Evolutionary conservation across 2,113 vertebrate genomes (phyloP), one percentile per base, ranked within the genome.

Genomic region (Centropristis striata): DNA sequence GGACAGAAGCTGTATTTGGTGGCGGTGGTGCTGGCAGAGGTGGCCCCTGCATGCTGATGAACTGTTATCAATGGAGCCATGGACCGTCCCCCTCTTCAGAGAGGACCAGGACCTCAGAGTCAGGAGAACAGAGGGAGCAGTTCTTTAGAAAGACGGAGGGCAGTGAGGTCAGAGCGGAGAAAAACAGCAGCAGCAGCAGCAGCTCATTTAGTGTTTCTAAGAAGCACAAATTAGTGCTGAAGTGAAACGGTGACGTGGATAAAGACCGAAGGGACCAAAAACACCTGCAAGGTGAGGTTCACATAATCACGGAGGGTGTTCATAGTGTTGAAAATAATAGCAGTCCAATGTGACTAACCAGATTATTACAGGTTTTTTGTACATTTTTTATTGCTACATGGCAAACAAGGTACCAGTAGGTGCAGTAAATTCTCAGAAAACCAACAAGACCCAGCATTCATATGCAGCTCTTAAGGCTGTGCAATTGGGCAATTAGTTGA

Each of bases 41-140:
- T 51, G 20, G 60, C 68, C 59, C 69, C 73, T 80, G 88, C 77
- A 90, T 90, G 73, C 76, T 83, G 76, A 90, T 87, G 73, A 87
- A 39, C 69, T 47, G 55, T 82, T 74, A 81, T 90, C 88, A 90
- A 90, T 85, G 83, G 85, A 50, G 73, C 70, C 71, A 75, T 83
- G 82, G 79, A 85, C 44, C 2, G 39, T 58, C 37, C 32, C 57
- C 47, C 72, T 58, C 60, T 60, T 53, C 59, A 50, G 47, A 75
- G 23, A 61, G 55, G 71, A 71, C 75, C 70, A 59, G 66, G 37
- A 71, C 53, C 49, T 63, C 66, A 59, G 59, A 75, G 71, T 44
- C 3, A 44, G 70, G 44, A 51, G 46, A 42, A 51, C 32, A 70
- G 83, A 74, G 66, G 64, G 47, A 44, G 46, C 50, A 28, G 27